phyloP scores from a whole-genome alignment of 1,140 invertebrate species.

The Drosophila repleta region DNA sequence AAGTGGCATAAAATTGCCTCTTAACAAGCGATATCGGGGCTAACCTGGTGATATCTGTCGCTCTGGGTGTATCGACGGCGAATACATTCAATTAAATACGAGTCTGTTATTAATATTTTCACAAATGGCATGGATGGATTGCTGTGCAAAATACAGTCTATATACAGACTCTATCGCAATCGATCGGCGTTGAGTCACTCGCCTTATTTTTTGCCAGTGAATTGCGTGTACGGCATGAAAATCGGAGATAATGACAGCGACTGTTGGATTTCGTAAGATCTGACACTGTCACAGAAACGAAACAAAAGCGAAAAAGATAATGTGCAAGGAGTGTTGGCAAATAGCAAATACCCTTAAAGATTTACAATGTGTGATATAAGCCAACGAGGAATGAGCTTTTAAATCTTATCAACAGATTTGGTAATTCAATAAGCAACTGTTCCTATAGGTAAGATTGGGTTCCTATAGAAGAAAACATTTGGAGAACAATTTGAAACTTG shows the following conservation, averaged over 20 bases:
- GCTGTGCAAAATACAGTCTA: slow-evolving; percentile 6
- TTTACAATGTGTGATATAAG: too few species aligned
- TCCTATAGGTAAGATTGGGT: too few species aligned
- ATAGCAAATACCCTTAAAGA: slow-evolving; percentile 12
- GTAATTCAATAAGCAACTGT: too few species aligned
- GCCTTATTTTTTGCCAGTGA: slow-evolving; percentile 10
- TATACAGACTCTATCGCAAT: slow-evolving; percentile 5
- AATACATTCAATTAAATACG: not conserved
- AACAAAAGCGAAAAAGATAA: not conserved
- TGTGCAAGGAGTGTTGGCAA: slow-evolving; percentile 1
- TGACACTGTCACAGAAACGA: slow-evolving; percentile 2
- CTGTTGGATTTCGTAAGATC: slow-evolving; percentile 31
- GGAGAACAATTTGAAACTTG: too few species aligned
- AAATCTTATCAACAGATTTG: not conserved
- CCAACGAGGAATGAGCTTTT: not conserved
- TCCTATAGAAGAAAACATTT: too few species aligned
- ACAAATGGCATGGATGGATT: slow-evolving; percentile 3
- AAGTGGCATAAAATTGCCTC: not conserved
- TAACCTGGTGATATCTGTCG: not conserved
- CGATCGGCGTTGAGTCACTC: slow-evolving; percentile 33
- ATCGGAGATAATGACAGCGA: slow-evolving; percentile 44
- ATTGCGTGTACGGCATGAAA: slow-evolving; percentile 30
- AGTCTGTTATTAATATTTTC: not conserved
- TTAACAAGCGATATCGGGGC: not conserved
- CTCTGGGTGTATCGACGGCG: too few species aligned